Evolutionary conservation across 2,888 invertebrate genomes (phyloP).

Genomic region (Amorpha juglandis): DNA sequence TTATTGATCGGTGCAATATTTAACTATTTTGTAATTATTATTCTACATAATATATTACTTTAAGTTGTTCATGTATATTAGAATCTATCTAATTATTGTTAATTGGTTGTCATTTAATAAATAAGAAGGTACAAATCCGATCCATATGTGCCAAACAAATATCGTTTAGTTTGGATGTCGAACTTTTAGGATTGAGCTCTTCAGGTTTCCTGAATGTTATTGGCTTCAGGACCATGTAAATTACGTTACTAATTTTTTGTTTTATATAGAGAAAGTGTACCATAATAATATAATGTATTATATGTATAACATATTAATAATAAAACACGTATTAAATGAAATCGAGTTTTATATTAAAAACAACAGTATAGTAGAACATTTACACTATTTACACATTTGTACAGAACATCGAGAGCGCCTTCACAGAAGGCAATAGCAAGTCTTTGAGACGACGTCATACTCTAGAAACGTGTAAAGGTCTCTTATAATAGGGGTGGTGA

Average conservation of each 20-base stretch:
- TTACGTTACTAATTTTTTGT: slow-evolving; percentile 29
- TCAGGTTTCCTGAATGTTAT: too few relatives aligned
- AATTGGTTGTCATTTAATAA: not conserved
- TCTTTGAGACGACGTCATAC: slow-evolving; percentile 59
- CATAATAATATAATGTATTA: slow-evolving; percentile 60
- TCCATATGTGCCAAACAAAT: not conserved
- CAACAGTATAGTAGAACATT: slow-evolving; percentile 74
- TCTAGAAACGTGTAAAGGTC: slow-evolving; percentile 74
- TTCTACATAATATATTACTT: not conserved
- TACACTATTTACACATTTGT: slow-evolving; percentile 76
- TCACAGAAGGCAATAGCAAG: slow-evolving; percentile 74
- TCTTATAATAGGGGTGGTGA: slow-evolving; percentile 70
- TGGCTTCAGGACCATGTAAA: not conserved
- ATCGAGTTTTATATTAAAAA: slow-evolving; percentile 59
- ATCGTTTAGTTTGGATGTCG: not conserved
- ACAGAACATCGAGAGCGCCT: slow-evolving; percentile 71
- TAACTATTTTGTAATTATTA: not conserved
- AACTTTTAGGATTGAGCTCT: slow-evolving; percentile 1
- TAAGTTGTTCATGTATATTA: not conserved
- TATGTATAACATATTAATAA: slow-evolving; percentile 68
- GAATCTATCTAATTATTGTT: not conserved
- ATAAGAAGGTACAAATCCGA: not conserved
- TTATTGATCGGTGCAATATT: not conserved
- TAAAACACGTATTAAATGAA: slow-evolving; percentile 64
- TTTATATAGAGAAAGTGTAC: slow-evolving; percentile 73